Conservation (phyloP, 2,113 vertebrate genomes). For the Laterallus jamaicensis region DNA sequence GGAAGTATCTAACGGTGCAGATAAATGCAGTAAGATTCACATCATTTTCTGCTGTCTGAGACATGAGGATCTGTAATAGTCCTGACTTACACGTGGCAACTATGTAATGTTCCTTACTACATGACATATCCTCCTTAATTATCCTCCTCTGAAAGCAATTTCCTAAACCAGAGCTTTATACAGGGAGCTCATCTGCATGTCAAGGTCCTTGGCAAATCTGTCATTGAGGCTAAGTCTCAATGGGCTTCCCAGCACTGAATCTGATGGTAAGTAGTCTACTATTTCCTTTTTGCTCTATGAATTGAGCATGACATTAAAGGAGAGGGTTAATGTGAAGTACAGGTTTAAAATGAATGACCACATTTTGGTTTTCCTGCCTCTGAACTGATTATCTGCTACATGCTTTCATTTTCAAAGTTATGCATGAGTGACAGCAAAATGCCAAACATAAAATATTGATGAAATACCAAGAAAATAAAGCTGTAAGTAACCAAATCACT, state of each 20-base stretch:
- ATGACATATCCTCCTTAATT: background rate
- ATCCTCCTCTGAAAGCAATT: background rate
- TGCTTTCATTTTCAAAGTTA: background rate
- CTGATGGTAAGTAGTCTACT: background rate
- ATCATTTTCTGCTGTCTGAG: background rate
- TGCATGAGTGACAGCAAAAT: background rate
- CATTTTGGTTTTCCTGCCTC: background rate
- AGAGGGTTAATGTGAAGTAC: background rate
- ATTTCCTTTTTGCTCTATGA: background rate
- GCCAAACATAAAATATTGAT: conserved; percentile 18
- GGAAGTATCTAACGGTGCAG: background rate
- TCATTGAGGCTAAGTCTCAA: background rate
- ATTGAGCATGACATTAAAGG: background rate
- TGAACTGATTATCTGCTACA: background rate
- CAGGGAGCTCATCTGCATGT: background rate
- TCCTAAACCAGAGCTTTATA: background rate
- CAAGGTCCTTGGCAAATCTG: background rate
- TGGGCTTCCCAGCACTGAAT: background rate
- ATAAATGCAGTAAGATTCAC: background rate
- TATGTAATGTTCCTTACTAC: background rate
- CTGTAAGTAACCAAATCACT: background rate
- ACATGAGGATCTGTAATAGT: background rate
- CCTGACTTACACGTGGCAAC: background rate
- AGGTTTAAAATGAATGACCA: background rate
- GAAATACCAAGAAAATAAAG: background rate